Evolutionary conservation across 2,113 vertebrate genomes (phyloP).

Genomic region (Pelecanoides urinatrix): DNA sequence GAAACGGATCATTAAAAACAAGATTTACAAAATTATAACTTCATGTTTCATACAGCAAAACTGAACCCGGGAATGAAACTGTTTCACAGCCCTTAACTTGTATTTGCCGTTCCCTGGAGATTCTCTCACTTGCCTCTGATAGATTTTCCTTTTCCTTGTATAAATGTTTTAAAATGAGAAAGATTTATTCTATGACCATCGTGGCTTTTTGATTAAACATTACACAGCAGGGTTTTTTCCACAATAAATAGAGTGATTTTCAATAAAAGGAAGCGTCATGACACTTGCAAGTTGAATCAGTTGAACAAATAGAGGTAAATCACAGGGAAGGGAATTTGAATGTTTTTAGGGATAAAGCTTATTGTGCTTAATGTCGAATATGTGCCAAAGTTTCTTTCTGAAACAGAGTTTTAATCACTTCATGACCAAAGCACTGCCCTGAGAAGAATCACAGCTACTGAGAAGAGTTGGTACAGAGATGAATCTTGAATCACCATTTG

Average conservation of each 20-base stretch:
- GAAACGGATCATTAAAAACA: background rate
- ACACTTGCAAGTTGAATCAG: background rate
- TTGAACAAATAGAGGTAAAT: background rate
- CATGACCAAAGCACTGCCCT: background rate
- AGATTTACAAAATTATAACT: background rate
- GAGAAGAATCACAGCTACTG: background rate
- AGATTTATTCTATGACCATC: background rate
- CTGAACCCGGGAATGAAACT: background rate
- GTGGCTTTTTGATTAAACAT: background rate
- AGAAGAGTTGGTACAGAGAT: background rate
- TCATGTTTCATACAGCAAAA: background rate
- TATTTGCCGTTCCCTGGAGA: background rate
- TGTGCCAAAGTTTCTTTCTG: background rate
- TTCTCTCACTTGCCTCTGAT: background rate
- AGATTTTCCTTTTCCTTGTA: background rate
- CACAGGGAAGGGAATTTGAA: background rate
- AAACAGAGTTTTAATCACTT: background rate
- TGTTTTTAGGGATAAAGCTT: background rate
- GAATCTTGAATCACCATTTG: background rate
- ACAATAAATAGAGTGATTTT: background rate
- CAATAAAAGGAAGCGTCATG: background rate
- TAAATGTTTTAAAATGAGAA: conserved; percentile 37
- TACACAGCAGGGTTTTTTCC: background rate
- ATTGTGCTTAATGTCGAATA: background rate
- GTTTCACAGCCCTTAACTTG: background rate